Evolutionary conservation across 2,797 vertebrate species (phyloP), one percentile per base, ranked within the genome.

Genomic region (Cryptoprocta ferox): DNA sequence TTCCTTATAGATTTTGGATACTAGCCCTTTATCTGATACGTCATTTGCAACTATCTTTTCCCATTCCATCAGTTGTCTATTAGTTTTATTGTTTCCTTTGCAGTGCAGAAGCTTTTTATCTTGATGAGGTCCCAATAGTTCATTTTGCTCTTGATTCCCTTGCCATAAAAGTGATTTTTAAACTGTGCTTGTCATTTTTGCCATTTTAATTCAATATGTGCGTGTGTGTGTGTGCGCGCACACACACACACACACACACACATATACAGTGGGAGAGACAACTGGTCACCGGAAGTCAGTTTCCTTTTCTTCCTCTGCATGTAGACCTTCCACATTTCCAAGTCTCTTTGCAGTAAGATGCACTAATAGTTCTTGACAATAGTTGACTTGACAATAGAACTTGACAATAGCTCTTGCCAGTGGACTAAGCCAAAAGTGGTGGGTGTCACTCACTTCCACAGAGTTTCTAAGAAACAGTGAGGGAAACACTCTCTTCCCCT

Each of bases 151-250:
- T 45, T 45, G 42, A 45, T 45, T 45, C 42, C 42, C 42, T 45
- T 45, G 42, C 42, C 42, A 32, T 56, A 70, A 35, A 91, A 53
- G 11, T 76, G 18, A 76, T 59, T 76, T 37, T 50, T 76, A 68
- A 76, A 73, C 50, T 59, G 24, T 71, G 2, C 39, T 37, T 73
- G 3, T 78, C 8, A 14, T 65, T 37, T 79, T 48, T 81, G 14
- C 16, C 68, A n/a, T 78, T 45, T 48, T 45, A 73, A 84, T 39
- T 71, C n/a, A 79, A 66, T 42, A 7, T 10, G 45, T 4, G 0
- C 3, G 2, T 12, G 14, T 3, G 15, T 3, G n/a, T 11, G n/a
- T 13, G 12, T 13, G 12, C 30, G 66, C 12, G 5, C n/a, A 26
- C 28, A 39, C 39, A 63, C 37, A 61, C n/a, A 13, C 65, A 28